Evolutionary conservation across 2,113 vertebrate genomes (phyloP).

Genomic region (Oryzias celebensis): DNA sequence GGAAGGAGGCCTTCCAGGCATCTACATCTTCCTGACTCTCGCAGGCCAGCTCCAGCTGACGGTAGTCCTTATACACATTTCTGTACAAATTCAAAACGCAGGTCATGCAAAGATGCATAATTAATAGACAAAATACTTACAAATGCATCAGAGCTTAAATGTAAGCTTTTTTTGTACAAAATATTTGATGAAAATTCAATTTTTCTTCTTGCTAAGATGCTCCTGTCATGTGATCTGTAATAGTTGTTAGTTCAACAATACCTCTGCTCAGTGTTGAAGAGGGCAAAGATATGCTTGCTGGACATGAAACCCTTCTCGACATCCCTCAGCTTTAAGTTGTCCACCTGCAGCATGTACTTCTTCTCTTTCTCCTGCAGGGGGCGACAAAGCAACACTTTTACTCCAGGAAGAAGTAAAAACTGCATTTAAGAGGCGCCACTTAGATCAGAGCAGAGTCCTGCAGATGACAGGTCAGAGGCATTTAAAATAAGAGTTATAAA

Average conservation of each 20-base stretch:
- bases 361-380: constrained; percentile 93
- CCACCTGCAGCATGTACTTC: constrained; percentile 98
- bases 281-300: constrained; percentile 97
- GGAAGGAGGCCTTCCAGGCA: constrained; percentile 98
- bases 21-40: constrained; percentile 98
- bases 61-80: constrained; percentile 98
- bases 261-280: constrained; percentile 99
- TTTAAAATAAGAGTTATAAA: neutral
- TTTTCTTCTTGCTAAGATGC: too few species aligned
- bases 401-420: constrained; percentile 5
- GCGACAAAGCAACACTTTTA: constrained; percentile 39
- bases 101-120: too few species aligned
- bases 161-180: too few species aligned
- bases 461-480: too few species aligned
- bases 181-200: too few species aligned
- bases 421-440: neutral
- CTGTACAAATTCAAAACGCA: constrained; percentile 62
- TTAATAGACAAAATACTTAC: too few species aligned
- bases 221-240: neutral
- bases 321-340: constrained; percentile 94
- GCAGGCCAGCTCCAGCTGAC: constrained; percentile 98
- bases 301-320: constrained; percentile 99
- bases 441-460: neutral
- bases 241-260: constrained; percentile 43
- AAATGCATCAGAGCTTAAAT: too few species aligned